A percentile compares a stretch with the other conserved stretches of the same genome.
Evolutionary conservation across 2,113 vertebrate species (phyloP).

Genomic region (Hassar affinis): DNA sequence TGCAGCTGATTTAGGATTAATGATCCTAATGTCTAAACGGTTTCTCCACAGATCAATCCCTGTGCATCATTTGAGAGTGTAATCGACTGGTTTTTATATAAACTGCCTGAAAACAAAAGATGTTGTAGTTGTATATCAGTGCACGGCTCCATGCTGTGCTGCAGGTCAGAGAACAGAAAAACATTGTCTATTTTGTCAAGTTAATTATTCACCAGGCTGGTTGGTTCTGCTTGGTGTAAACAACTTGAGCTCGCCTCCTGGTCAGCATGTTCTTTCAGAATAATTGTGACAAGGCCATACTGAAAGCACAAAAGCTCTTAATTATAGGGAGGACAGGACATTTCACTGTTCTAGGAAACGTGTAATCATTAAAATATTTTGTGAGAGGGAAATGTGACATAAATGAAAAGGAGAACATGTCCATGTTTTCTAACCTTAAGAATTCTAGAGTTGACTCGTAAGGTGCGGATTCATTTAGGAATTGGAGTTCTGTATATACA

Average conservation of each 20-base stretch:
- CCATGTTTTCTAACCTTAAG: background rate
- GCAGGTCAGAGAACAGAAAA: background rate
- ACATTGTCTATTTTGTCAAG: background rate
- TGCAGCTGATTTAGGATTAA: background rate
- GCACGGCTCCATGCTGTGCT: background rate
- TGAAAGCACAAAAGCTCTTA: background rate
- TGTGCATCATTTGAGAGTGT: background rate
- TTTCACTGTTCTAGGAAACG: background rate
- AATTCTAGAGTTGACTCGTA: background rate
- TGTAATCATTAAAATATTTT: background rate
- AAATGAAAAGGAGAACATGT: background rate
- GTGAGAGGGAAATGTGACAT: background rate
- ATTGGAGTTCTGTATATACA: background rate
- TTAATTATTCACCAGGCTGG: background rate
- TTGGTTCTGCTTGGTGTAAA: constrained; percentile 7
- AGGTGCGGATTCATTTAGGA: background rate
- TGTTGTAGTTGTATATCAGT: constrained; percentile 12
- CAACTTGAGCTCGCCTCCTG: constrained; percentile 11
- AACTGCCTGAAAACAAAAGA: background rate
- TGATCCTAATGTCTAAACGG: background rate
- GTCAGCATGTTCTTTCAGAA: constrained; percentile 15
- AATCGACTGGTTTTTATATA: background rate
- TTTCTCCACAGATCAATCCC: background rate
- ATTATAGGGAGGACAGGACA: background rate
- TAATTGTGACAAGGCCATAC: background rate